Evolutionary conservation across 2,888 invertebrate species (phyloP).

Genomic region (Morpho achilles): DNA sequence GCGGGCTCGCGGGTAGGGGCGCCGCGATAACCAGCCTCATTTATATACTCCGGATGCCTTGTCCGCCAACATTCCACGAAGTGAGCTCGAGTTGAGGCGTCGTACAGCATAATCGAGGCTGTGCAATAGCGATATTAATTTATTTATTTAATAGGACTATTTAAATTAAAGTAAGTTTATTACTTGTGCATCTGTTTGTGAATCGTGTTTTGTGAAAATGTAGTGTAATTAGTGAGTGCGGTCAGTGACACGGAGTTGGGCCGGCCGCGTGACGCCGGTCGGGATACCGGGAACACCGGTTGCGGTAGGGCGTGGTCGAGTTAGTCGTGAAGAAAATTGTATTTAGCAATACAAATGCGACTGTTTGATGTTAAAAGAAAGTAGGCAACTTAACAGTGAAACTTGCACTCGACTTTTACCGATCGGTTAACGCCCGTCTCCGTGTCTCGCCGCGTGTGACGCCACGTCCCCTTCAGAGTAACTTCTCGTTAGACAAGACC

Average conservation of each 20-base stretch:
- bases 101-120: slow-evolving; percentile 73
- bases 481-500: slow-evolving; percentile 49
- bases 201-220: slow-evolving; percentile 37
- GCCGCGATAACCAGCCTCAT: slow-evolving; percentile 75
- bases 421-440: slow-evolving; percentile 39
- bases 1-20: slow-evolving; percentile 74
- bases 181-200: slow-evolving; percentile 44
- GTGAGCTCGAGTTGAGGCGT: slow-evolving; percentile 72
- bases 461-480: slow-evolving; percentile 58
- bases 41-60: slow-evolving; percentile 76
- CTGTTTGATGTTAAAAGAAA: slow-evolving; percentile 33
- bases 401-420: slow-evolving; percentile 51
- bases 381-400: slow-evolving; percentile 23
- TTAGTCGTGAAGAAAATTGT: slow-evolving; percentile 31
- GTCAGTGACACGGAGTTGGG: slow-evolving; percentile 64
- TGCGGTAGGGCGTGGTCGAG: slow-evolving; percentile 78
- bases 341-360: slow-evolving; percentile 41
- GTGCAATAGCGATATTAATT: slow-evolving; percentile 75
- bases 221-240: slow-evolving; percentile 55
- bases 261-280: slow-evolving; percentile 44
- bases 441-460: slow-evolving; percentile 46
- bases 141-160: slow-evolving; percentile 78
- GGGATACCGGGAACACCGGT: slow-evolving; percentile 59
- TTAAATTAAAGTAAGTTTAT: slow-evolving; percentile 75
- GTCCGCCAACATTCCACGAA: slow-evolving; percentile 73